Conservation (phyloP, 2,888 invertebrate species). For the Chydorus sphaericus region DNA sequence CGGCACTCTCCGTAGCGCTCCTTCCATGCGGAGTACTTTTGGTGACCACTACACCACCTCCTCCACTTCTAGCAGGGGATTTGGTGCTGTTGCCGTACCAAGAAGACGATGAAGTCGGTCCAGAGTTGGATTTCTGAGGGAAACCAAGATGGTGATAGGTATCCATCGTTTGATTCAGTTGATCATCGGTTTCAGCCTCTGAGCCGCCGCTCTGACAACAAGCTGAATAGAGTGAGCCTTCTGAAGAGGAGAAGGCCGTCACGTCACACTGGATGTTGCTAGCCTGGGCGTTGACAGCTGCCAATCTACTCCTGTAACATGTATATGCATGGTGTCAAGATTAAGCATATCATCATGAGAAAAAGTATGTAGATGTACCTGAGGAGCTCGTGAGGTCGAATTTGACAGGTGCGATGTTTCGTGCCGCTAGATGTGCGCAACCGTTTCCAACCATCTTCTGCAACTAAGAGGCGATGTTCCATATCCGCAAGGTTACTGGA, state of each 20-base stretch:
- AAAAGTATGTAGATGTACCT: constrained; percentile 1
- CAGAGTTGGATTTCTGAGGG: no score
- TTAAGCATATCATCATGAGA: neutral
- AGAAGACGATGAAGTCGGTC: no score
- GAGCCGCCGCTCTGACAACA: neutral
- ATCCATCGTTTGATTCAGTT: no score
- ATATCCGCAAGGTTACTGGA: constrained; percentile 22
- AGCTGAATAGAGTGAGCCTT: constrained; percentile 8
- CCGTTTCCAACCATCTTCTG: constrained; percentile 25
- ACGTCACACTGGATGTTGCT: constrained; percentile 7
- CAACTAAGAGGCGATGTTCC: constrained; percentile 23
- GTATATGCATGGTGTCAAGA: neutral
- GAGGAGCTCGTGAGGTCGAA: constrained; percentile 13
- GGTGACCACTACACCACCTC: neutral
- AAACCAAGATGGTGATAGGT: no score
- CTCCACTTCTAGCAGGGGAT: neutral
- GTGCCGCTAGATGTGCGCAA: neutral
- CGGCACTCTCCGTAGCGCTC: neutral
- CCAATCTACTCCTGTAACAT: neutral
- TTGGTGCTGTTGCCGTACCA: neutral
- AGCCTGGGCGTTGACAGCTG: constrained; percentile 10
- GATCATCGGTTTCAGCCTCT: neutral
- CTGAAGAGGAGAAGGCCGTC: constrained; percentile 1
- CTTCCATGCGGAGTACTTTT: no score
- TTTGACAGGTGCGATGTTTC: constrained; percentile 3